Percentiles rank a stretch among this genome's conserved stretches.
Evolutionary conservation across 2,113 vertebrate species (phyloP).

Genomic region (Cebus imitator): DNA sequence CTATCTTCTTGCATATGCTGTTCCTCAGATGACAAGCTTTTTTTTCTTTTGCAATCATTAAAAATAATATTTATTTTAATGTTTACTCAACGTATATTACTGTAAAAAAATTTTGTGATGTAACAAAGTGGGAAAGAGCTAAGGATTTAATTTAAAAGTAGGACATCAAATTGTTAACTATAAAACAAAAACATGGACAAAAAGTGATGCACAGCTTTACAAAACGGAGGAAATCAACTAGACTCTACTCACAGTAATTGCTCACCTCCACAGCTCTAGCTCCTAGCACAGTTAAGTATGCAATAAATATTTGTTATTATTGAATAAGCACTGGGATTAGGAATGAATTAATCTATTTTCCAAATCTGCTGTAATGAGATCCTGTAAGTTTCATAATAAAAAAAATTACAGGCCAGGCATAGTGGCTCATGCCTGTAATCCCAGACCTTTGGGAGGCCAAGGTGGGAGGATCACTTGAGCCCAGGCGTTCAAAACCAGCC

Average conservation of each 20-base stretch:
- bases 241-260: not conserved
- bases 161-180: not conserved
- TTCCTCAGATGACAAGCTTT: not conserved
- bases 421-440: too few relatives aligned
- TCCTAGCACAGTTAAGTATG: not conserved
- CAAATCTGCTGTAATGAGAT: slow-evolving; percentile 30
- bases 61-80: slow-evolving; percentile 20
- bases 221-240: not conserved
- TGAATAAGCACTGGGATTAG: not conserved
- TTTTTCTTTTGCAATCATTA: not conserved
- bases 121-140: slow-evolving; percentile 42
- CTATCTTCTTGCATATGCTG: not conserved
- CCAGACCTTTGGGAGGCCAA: too few relatives aligned
- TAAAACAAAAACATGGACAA: slow-evolving; percentile 10
- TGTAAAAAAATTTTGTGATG: slow-evolving; percentile 24
- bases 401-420: too few relatives aligned
- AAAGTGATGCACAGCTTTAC: not conserved
- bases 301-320: not conserved
- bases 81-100: slow-evolving; percentile 13
- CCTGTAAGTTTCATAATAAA: not conserved
- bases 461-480: too few relatives aligned
- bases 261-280: not conserved
- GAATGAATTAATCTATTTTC: slow-evolving; percentile 9
- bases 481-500: too few relatives aligned
- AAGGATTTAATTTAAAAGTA: slow-evolving; percentile 39